Base-by-base conservation (phyloP, 2,113 vertebrate species). In the Gopherus flavomarginatus region DNA sequence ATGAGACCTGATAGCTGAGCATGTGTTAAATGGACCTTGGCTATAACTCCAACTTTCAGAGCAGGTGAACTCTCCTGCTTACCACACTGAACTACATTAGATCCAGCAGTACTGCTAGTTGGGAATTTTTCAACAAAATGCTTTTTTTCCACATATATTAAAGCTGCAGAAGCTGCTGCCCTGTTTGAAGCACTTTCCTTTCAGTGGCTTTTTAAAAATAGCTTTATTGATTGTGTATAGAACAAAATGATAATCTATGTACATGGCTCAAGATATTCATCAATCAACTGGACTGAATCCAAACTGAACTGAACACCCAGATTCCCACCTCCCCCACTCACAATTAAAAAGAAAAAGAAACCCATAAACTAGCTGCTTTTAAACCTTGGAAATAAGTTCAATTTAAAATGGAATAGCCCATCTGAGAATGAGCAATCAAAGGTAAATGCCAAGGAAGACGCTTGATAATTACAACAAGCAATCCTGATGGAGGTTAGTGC, bases 391-490 rank as follows among this genome's bases (percentile, higher is more conserved):
- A 83, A 19, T 3, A 80, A 91, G 75, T 59, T 59, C 24, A 86
- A 77, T 88, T 95, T 83, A 77, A 62, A 88, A 80, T 1, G 14
- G 52, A 80, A 77, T 88, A 87, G 91, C 47, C 38, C 79, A 95
- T 29, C 21, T 86, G 85, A 89, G 31, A 92, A 79, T 59, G 83
- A 96, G 31, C 85, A 80, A 92, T 49, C 38, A 50, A 86, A 94
- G 57, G 81, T 42, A 92, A 94, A 78, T 1, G 6, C 52, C 1
- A 9, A 85, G 79, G 77, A 95, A 87, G 83, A 81, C 26, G 38
- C 0, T 0, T 21, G 89, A 90, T 96, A 97, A 97, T 96, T 96
- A 89, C 81, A 95, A 94, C 92, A 96, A 95, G 88, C n/a, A 47
- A 47, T 47, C 54, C 8, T 90, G 93, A 90, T 0, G 14, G 80